phyloP scores from a whole-genome alignment of 2,797 vertebrate species.

The Poecilia wingei region DNA sequence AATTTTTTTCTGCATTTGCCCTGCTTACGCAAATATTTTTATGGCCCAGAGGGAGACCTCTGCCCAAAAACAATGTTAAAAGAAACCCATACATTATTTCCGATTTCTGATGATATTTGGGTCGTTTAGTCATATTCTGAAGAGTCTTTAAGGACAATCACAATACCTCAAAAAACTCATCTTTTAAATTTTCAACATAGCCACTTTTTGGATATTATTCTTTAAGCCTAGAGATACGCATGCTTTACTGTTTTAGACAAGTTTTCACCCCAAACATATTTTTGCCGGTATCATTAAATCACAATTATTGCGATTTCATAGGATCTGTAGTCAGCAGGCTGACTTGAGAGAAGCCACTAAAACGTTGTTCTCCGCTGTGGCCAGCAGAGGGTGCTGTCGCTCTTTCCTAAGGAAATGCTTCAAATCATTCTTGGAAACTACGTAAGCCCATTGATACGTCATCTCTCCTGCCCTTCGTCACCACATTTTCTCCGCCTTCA shows the following conservation, averaged over 20 bases:
- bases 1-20: not conserved
- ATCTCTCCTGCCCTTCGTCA: not conserved
- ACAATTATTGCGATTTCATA: not conserved
- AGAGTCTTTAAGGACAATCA: rapidly evolving
- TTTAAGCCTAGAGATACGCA: not conserved
- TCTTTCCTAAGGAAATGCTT: not conserved
- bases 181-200: not conserved
- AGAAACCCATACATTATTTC: not conserved
- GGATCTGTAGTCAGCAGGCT: not conserved
- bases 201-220: not conserved
- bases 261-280: not conserved
- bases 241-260: no score
- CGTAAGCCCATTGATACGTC: no score
- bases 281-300: not conserved
- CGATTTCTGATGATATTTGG: slow-evolving; percentile 33
- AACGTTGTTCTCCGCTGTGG: not conserved
- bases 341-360: not conserved
- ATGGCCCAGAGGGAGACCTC: slow-evolving; percentile 12
- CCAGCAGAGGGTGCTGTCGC: not conserved
- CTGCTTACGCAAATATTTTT: slow-evolving; percentile 9
- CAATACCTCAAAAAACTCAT: not conserved
- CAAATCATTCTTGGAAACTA: not conserved
- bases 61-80: not conserved
- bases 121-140: not conserved
- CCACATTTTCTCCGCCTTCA: not conserved